These are phyloP conservation scores for Sorex maritimensis DNA, from an alignment of 2,797 vertebrate species.

Conservation along the genomic window DNA sequence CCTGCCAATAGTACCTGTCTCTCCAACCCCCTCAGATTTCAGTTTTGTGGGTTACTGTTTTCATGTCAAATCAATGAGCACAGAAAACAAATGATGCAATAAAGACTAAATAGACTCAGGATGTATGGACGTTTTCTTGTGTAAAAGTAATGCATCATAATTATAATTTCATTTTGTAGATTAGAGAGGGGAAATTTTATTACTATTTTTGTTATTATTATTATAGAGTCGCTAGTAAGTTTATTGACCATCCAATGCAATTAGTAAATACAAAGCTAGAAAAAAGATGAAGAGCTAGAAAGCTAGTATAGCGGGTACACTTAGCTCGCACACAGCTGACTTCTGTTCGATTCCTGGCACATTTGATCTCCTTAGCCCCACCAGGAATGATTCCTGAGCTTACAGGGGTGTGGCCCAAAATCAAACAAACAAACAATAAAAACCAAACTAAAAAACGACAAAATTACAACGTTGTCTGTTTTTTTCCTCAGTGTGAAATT, in stretches of 20 bases:
- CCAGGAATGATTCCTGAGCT: no score
- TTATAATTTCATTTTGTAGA: conserved; percentile 67
- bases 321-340: no score
- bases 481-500: conserved; percentile 43
- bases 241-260: background rate
- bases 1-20: no score
- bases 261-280: background rate
- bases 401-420: no score
- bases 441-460: background rate
- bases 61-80: conserved; percentile 72
- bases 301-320: no score
- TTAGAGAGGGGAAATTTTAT: background rate
- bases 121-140: conserved; percentile 52
- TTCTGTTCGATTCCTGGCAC: no score
- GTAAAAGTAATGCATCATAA: conserved; percentile 47
- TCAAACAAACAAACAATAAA: no score
- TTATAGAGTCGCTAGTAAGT: conserved; percentile 46
- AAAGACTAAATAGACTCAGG: conserved; percentile 64
- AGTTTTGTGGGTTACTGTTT: conserved; percentile 80
- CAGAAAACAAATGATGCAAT: conserved; percentile 73
- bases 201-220: background rate
- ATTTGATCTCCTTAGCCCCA: no score
- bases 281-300: no score
- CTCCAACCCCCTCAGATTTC: conserved; percentile 64
- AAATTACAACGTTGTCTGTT: conserved; percentile 19